Percentiles rank a stretch among this genome's conserved stretches.
These are phyloP conservation scores for Stenichneumon culpator DNA, from an alignment of 2,888 invertebrate species.

Conservation along the genomic window DNA sequence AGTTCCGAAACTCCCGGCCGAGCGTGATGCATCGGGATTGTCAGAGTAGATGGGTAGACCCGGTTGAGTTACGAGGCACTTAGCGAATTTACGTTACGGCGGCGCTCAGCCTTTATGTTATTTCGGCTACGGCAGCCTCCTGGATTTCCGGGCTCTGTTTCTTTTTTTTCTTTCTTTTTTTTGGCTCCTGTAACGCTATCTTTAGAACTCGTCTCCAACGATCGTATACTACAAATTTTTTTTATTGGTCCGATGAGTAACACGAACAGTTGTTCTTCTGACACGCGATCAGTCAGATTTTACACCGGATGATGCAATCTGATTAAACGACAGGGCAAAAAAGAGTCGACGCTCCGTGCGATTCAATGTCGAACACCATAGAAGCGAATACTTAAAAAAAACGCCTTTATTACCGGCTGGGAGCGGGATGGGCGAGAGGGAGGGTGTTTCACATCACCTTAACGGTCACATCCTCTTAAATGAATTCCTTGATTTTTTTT, in stretches of 20 bases:
- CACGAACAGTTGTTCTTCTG: constrained; percentile 12
- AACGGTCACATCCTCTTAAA: too few relatives aligned
- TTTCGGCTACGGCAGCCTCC: neutral
- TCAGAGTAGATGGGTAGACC: neutral
- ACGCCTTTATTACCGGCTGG: too few relatives aligned
- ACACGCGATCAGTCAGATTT: neutral
- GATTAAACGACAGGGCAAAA: neutral
- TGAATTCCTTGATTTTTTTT: too few relatives aligned
- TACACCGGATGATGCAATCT: neutral
- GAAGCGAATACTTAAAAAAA: neutral
- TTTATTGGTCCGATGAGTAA: constrained; percentile 24
- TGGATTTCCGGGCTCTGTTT: neutral
- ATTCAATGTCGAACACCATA: neutral
- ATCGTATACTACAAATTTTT: neutral
- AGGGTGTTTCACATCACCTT: too few relatives aligned
- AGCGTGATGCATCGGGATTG: neutral
- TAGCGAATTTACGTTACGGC: neutral
- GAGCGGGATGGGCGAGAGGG: too few relatives aligned
- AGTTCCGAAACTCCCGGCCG: neutral
- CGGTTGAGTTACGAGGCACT: constrained; percentile 17
- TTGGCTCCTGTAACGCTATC: constrained; percentile 20
- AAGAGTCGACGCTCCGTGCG: neutral
- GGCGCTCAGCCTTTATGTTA: neutral
- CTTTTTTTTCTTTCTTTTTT: constrained; percentile 18
- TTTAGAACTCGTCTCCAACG: constrained; percentile 4